Base-by-base conservation (phyloP, 2,888 invertebrate genomes). In the Hydriomena furcata region DNA sequence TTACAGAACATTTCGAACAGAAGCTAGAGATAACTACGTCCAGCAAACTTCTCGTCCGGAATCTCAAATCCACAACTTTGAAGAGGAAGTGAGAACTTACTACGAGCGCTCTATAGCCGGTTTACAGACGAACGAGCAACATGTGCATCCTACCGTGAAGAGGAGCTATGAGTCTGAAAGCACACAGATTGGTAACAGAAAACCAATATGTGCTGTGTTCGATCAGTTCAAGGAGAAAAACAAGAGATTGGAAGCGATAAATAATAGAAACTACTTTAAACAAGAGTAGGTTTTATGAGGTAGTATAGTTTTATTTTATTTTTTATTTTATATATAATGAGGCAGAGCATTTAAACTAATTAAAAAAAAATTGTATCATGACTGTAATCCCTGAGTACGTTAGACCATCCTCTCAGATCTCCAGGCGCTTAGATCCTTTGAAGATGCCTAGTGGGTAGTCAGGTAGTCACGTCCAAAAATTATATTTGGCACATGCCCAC, bases 1-100 rank as follows among this genome's bases (percentile, higher is more conserved):
- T n/a, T n/a, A n/a, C 68, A 90, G 89, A 46, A 66, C 82, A 0
- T 87, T 89, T 51, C 66, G 79, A 8, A 89, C 88, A 5, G 90
- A 89, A 75, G 57, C 62, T 6, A 73, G 76, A 51, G 84, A 86
- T 40, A 86, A 86, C 53, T 89, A 77, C 56, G 59, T 68, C 7
- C 57, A 68, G 4, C 76, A 71, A 30, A 62, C 58, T 8, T 60
- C 69, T 0, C 65, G 66, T 5, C 67, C 72, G 3, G 71, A 66
- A 8, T 65, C 79, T 0, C 68, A 68, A 44, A 76, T 81, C 8
- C 74, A 78, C 5, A 74, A 81, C 45, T 60, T 65, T 1, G 82
- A 85, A 60, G 76, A 78, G 46, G 71, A 82, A 55, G 77, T 81
- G 0, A 68, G 71, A 50, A 66, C 65, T 1, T 61, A 65, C 30